Percentiles rank a stretch among this genome's conserved stretches.
phyloP scores from a whole-genome alignment of 2,888 invertebrate species.

The Mayetiola destructor region DNA sequence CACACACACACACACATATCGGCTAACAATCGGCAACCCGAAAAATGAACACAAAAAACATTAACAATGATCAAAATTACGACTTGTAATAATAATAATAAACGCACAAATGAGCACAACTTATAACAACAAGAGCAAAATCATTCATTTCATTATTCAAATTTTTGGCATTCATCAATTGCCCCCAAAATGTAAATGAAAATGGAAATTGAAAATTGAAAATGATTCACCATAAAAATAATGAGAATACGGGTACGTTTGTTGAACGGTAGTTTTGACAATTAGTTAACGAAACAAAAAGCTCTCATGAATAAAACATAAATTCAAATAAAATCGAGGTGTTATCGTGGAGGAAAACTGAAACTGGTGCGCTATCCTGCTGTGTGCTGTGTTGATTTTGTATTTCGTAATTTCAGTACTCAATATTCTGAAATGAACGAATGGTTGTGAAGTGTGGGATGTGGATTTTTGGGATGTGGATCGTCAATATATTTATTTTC shows the following conservation, averaged over 20 bases:
- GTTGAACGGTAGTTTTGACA: constrained; percentile 4
- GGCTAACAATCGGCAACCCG: no score
- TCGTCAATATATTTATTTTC: no score
- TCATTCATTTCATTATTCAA: constrained; percentile 7
- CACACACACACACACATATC: no score
- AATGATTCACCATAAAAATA: not conserved
- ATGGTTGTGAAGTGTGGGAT: no score
- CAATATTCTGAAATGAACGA: no score
- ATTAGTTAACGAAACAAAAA: constrained; percentile 8
- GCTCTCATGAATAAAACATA: constrained; percentile 12
- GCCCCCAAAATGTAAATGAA: not conserved
- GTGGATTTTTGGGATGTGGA: no score
- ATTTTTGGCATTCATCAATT: not conserved
- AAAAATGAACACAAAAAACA: not conserved
- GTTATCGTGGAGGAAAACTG: no score
- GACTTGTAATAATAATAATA: not conserved
- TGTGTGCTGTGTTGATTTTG: no score
- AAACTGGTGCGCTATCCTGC: no score
- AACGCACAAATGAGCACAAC: not conserved
- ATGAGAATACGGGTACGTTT: not conserved
- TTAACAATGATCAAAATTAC: not conserved
- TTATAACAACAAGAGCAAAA: not conserved
- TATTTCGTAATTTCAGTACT: no score
- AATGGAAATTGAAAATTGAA: not conserved
- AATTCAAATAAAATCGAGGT: constrained; percentile 11